phyloP scores from a whole-genome alignment of 2,888 invertebrate genomes.

The Torymus aiolomorphi region DNA sequence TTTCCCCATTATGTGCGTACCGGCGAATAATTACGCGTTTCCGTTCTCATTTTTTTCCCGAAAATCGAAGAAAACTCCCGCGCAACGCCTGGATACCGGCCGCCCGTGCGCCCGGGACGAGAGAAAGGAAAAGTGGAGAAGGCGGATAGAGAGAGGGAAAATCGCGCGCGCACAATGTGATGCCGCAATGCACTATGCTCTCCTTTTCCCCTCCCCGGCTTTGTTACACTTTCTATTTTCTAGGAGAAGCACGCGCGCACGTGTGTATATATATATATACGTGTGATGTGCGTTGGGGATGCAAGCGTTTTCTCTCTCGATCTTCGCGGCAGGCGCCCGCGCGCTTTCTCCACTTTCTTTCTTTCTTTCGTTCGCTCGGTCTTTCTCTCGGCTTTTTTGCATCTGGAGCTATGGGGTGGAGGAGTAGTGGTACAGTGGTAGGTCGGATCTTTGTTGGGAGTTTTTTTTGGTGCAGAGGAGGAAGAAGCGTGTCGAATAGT shows the following conservation, averaged over 20 bases:
- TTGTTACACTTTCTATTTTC: conserved; percentile 54
- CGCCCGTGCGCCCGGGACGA: background rate
- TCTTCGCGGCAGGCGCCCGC: background rate
- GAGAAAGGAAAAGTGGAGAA: conserved; percentile 36
- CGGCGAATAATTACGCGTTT: conserved; percentile 54
- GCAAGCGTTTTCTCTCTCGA: conserved; percentile 10
- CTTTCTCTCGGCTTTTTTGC: too few species aligned
- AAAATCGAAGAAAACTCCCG: background rate
- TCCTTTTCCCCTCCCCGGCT: conserved; percentile 32
- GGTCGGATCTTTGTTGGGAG: too few species aligned
- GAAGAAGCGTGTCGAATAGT: too few species aligned
- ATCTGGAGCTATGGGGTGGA: too few species aligned
- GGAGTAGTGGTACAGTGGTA: too few species aligned
- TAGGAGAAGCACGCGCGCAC: background rate
- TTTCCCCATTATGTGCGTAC: conserved; percentile 5
- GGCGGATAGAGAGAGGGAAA: conserved; percentile 20
- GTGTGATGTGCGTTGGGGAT: too few species aligned
- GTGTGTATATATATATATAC: too few species aligned
- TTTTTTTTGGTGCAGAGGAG: too few species aligned
- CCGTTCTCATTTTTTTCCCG: conserved; percentile 41
- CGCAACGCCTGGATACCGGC: conserved; percentile 6
- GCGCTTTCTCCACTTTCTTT: conserved; percentile 7
- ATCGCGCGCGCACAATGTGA: conserved; percentile 58
- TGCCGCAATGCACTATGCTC: conserved; percentile 57
- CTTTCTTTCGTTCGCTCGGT: too few species aligned